Base-by-base conservation (phyloP, 2,113 vertebrate species). In the Atlantisia rogersi region DNA sequence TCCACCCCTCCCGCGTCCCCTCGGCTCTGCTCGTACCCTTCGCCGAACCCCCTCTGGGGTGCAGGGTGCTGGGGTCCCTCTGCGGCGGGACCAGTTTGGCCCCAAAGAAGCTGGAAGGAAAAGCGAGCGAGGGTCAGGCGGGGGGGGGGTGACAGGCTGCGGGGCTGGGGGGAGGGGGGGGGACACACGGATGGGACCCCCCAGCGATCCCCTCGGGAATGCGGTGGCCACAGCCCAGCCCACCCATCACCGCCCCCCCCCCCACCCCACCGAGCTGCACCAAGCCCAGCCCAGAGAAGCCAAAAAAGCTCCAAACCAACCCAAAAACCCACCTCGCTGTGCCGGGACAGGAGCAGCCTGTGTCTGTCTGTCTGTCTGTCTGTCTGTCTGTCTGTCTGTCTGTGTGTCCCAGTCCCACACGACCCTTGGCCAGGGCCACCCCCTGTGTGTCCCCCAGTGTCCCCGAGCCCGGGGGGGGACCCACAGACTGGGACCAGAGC, bases 201-300 rank as follows among this genome's bases (percentile, higher is more conserved):
- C 64, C 35, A 37, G 20, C 8, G 3, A 32, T 10, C 10, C 16
- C 44, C 24, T 37, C 5, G 9, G 50, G 81, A 81, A 53, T 73
- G 29, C 0, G 0, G 67, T 25, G 35, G 20, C 18, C 82, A 15
- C 24, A 8, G 19, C 42, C 29, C 73, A 18, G 37, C 22, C 6
- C 7, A 22, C 8, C 58, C 37, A 7, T 53, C 32, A 3, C 20
- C 7, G 7, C 35, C 35, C 7, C 35, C 35, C 35, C 35, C 42
- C 42, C 7, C n/a, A n/a, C n/a, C 42, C 16, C 2, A 11, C 1
- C 22, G 3, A 4, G 1, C 1, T 6, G 25, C 65, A 37, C 3
- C 39, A 39, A 42, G 17, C 40, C 15, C 35, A 56, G 25, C 64
- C 17, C 5, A 2, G n/a, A 73, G 64, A 32, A 63, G 26, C 8